Conservation (phyloP, 2,888 invertebrate genomes). For the Meloe dianella region DNA sequence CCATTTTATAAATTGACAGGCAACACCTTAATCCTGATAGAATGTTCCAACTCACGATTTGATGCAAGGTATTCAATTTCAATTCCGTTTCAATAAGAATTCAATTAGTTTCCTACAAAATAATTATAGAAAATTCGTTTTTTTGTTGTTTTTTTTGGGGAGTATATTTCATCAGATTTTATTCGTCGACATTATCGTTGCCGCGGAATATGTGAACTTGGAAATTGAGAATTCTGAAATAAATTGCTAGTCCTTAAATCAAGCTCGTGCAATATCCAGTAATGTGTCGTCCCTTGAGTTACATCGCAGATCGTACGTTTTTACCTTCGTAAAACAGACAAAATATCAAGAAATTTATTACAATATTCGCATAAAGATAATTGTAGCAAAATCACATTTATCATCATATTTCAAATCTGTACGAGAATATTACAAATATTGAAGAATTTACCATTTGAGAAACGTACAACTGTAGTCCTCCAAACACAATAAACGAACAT, state of each 20-base stretch:
- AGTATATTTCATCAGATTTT: not conserved
- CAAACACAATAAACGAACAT: not conserved
- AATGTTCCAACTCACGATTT: slow-evolving; percentile 21
- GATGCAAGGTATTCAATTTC: not conserved
- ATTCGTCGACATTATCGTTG: not conserved
- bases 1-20: slow-evolving; percentile 10
- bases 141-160: too few species aligned
- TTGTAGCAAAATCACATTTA: not conserved
- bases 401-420: not conserved
- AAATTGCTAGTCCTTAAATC: not conserved
- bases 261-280: not conserved
- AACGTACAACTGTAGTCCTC: too few species aligned
- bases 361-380: not conserved
- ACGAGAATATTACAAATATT: not conserved
- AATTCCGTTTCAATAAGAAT: not conserved
- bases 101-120: not conserved
- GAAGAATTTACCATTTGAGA: not conserved
- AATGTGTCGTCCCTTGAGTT: not conserved
- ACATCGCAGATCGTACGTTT: not conserved
- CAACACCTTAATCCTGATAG: slow-evolving; percentile 28
- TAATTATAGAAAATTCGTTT: not conserved
- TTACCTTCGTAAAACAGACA: not conserved
- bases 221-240: not conserved
- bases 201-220: not conserved
- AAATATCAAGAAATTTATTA: not conserved